Base-by-base conservation (phyloP, 2,888 invertebrate genomes). In the Melangyna quadrimaculata region DNA sequence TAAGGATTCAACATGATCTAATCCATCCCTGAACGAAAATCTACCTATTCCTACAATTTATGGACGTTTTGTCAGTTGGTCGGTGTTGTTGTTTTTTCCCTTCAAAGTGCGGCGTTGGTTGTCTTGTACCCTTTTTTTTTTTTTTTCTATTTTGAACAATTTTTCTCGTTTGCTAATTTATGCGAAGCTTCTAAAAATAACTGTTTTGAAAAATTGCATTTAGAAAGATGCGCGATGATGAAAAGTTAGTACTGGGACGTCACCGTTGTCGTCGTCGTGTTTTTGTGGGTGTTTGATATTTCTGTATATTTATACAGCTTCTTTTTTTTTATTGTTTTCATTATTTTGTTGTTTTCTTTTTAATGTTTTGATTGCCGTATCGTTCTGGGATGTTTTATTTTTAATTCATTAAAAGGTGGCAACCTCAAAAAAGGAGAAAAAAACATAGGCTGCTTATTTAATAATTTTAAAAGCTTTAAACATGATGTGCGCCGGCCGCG, bases 1-100 rank as follows among this genome's bases (percentile, higher is more conserved):
- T n/a, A n/a, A n/a, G n/a, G n/a, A n/a, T 12, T 35, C 12, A 35
- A 35, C 12, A 37, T 5, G 1, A 6, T 19, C 17, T 5, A 29
- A 17, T 32, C 55, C 55, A 12, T 0, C 57, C 57, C 19, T 32
- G 19, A 12, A 7, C 14, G 22, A 2, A 43, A 32, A 22, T 6
- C 10, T 12, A 32, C 19, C 12, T 80, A 14, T 32, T 10, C 22
- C 35, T 22, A 78, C 77, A 80, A 77, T 77, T 86, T 84, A 84
- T 84, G 77, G 63, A 72, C 55, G 55, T 79, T 84, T 80, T 75
- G 74, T 72, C 80, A 80, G 80, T 59, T 80, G 80, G 80, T 37
- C 29, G 35, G 43, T 32, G 67, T 55, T 75, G 37, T 75, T 84
- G 27, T 67, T 53, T 51, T 74, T 78, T 83, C 63, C 67, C 48